Conservation (phyloP, 2,797 vertebrate genomes). For the Lithobates sylvaticus region DNA sequence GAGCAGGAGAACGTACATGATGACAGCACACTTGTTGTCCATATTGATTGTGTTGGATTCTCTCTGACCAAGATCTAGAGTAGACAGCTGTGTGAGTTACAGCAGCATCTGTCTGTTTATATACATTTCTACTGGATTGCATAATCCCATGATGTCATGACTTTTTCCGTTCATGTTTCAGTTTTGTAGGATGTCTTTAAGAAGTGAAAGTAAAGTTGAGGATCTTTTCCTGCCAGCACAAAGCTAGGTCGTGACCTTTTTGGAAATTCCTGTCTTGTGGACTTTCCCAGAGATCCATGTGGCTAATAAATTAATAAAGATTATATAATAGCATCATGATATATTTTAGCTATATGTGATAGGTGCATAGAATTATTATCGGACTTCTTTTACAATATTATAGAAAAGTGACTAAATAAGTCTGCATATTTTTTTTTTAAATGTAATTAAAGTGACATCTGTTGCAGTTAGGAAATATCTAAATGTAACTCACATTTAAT, state of each 20-base stretch:
- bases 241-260: background rate
- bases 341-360: too few species aligned
- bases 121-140: background rate
- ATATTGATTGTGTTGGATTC: background rate
- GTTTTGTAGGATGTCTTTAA: background rate
- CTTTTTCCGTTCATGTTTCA: background rate
- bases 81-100: background rate
- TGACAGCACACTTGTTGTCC: background rate
- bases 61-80: background rate
- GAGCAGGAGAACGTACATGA: background rate
- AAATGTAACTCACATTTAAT: too few species aligned
- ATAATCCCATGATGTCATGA: background rate
- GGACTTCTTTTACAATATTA: too few species aligned
- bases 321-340: too few species aligned
- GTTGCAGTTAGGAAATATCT: too few species aligned
- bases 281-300: background rate
- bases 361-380: too few species aligned
- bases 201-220: background rate
- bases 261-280: background rate
- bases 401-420: too few species aligned
- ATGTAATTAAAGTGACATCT: too few species aligned
- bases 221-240: background rate
- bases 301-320: background rate
- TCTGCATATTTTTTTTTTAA: too few species aligned
- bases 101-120: background rate